A percentile compares a stretch with the other conserved stretches of the same genome.
Conservation (phyloP, 2,797 vertebrate genomes). For the Ptychadena robeensis region DNA sequence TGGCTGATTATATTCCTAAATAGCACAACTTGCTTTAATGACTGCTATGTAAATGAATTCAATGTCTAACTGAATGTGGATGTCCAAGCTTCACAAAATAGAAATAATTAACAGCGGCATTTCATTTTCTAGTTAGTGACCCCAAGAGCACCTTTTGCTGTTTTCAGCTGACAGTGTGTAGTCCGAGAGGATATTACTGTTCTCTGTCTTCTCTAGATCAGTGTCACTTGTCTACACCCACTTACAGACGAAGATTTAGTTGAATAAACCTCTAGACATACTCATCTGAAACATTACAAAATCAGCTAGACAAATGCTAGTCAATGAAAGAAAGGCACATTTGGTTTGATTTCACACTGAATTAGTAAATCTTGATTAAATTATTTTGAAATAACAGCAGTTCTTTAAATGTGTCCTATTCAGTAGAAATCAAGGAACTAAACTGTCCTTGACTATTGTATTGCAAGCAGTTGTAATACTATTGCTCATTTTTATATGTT, state of each 20-base stretch:
- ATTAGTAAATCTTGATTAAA: slow-evolving; percentile 4
- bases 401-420: background rate
- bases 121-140: slow-evolving; percentile 39
- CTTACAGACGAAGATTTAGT: slow-evolving; percentile 6
- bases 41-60: slow-evolving; percentile 40
- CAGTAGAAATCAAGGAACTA: background rate
- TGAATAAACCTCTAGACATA: slow-evolving; percentile 23
- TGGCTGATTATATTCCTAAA: too few species aligned
- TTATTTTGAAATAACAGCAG: background rate
- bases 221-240: slow-evolving; percentile 18
- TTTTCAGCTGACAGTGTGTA: slow-evolving; percentile 28
- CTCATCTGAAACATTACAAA: background rate
- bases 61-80: slow-evolving; percentile 22
- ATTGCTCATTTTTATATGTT: background rate
- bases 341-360: background rate
- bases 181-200: slow-evolving; percentile 35
- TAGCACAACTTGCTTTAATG: slow-evolving; percentile 41
- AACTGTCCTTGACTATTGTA: background rate
- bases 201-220: slow-evolving; percentile 30
- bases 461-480: background rate
- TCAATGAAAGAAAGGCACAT: background rate
- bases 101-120: slow-evolving; percentile 25
- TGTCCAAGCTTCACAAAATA: slow-evolving; percentile 34
- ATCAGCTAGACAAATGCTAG: background rate
- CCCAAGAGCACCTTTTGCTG: slow-evolving; percentile 35